Percentiles rank a stretch among this genome's conserved stretches.
Conservation (phyloP, 2,797 vertebrate genomes). For the Sebastes aleutianus region DNA sequence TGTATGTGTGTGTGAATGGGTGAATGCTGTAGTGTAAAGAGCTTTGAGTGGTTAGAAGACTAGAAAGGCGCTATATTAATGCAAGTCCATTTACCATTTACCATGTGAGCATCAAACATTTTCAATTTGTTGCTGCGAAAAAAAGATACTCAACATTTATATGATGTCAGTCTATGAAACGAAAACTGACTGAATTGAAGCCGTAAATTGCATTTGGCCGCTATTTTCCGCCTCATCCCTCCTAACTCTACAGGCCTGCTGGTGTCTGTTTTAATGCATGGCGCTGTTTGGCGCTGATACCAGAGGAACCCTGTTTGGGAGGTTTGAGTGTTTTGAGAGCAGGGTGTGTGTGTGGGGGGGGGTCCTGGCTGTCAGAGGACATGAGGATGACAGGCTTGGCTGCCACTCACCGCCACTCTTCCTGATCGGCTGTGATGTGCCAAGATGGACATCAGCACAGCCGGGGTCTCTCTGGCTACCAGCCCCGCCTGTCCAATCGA, state of each 20-base stretch:
- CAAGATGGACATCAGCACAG: conserved; percentile 74
- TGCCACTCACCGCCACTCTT: conserved; percentile 70
- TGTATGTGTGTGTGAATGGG: no score
- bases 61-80: no score
- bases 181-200: background rate
- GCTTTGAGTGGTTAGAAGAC: no score
- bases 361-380: conserved; percentile 74
- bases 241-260: background rate
- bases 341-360: background rate
- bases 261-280: background rate
- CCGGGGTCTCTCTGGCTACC: conserved; percentile 61
- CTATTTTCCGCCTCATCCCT: background rate
- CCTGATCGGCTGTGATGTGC: conserved; percentile 76
- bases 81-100: no score
- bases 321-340: background rate
- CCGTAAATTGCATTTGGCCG: background rate
- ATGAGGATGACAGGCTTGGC: conserved; percentile 79
- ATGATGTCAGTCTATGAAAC: background rate
- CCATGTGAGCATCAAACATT: background rate
- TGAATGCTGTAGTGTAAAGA: no score
- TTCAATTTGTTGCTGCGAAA: background rate
- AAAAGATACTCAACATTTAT: background rate
- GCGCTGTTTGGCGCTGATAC: background rate
- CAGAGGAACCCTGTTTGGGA: background rate
- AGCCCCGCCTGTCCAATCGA: conserved; percentile 54